These are phyloP conservation scores for Pseudococcus jackbeardsleyi DNA, from an alignment of 2,888 invertebrate genomes.

Conservation along the genomic window DNA sequence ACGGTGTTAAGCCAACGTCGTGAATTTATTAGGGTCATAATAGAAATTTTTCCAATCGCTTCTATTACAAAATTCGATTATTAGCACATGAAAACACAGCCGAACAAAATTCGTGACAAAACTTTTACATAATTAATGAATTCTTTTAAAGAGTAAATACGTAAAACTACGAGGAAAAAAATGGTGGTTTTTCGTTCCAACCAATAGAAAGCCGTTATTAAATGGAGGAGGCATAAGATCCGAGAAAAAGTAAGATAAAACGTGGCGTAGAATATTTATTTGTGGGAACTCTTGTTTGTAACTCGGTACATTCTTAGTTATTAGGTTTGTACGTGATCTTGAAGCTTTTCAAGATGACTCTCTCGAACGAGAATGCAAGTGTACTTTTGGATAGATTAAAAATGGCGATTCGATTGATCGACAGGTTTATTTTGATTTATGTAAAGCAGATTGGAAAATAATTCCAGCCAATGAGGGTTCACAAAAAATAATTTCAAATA, in stretches of 20 bases:
- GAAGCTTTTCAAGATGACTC: not conserved
- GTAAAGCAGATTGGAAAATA: not conserved
- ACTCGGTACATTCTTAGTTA: slow-evolving; percentile 63
- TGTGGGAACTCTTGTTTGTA: slow-evolving; percentile 63
- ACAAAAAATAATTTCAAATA: not conserved
- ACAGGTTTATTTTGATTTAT: not conserved
- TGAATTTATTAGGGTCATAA: slow-evolving; percentile 57
- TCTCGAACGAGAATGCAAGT: not conserved
- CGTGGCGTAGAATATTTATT: slow-evolving; percentile 64
- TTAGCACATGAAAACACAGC: slow-evolving; percentile 18
- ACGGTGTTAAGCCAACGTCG: not conserved
- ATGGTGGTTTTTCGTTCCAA: slow-evolving; percentile 56
- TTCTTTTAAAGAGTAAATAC: slow-evolving; percentile 55
- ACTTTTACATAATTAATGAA: slow-evolving; percentile 61
- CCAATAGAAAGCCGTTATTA: slow-evolving; percentile 63
- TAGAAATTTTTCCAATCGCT: slow-evolving; percentile 56
- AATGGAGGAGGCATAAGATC: slow-evolving; percentile 63
- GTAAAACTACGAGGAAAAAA: slow-evolving; percentile 56
- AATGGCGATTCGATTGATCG: slow-evolving; percentile 11
- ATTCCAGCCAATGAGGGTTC: not conserved
- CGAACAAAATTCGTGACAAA: slow-evolving; percentile 60
- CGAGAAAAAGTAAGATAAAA: slow-evolving; percentile 56
- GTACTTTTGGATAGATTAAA: not conserved
- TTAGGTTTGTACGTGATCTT: slow-evolving; percentile 64
- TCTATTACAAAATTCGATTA: slow-evolving; percentile 58